Conservation (phyloP, 2,888 invertebrate genomes). For the Hypsopygia costalis region DNA sequence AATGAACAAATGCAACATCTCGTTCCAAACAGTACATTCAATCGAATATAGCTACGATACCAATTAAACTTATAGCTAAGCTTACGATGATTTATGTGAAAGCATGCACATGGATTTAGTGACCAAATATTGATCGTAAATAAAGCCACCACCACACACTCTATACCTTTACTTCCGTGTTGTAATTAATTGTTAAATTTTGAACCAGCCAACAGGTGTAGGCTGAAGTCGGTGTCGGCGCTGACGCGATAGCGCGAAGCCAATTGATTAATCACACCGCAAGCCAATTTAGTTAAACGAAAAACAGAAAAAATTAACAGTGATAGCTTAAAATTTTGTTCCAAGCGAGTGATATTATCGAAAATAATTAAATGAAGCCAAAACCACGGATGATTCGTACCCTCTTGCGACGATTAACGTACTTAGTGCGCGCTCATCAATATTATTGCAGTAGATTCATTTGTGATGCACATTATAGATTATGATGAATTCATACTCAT, state of each 20-base stretch:
- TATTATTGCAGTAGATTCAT: background rate
- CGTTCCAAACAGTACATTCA: conserved; percentile 26
- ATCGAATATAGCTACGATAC: conserved; percentile 49
- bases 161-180: conserved; percentile 76
- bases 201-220: conserved; percentile 56
- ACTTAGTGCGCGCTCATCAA: background rate
- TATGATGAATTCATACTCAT: too few species aligned
- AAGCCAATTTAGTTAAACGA: conserved; percentile 73
- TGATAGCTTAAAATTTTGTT: conserved; percentile 71
- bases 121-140: conserved; percentile 49
- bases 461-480: too few species aligned
- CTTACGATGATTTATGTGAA: conserved; percentile 67
- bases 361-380: conserved; percentile 73
- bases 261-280: conserved; percentile 73
- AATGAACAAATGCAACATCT: conserved; percentile 18
- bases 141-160: conserved; percentile 80
- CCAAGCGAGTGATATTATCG: conserved; percentile 75
- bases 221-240: conserved; percentile 37
- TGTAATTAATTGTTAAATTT: conserved; percentile 71
- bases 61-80: conserved; percentile 61
- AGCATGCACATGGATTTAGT: conserved; percentile 76
- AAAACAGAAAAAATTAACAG: conserved; percentile 69
- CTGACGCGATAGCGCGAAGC: conserved; percentile 49
- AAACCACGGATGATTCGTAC: conserved; percentile 72
- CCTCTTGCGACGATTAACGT: conserved; percentile 42